A percentile compares a stretch with the other conserved stretches of the same genome.
Conservation (phyloP, 1,140 invertebrate genomes). For the Camponotus vicinus region DNA sequence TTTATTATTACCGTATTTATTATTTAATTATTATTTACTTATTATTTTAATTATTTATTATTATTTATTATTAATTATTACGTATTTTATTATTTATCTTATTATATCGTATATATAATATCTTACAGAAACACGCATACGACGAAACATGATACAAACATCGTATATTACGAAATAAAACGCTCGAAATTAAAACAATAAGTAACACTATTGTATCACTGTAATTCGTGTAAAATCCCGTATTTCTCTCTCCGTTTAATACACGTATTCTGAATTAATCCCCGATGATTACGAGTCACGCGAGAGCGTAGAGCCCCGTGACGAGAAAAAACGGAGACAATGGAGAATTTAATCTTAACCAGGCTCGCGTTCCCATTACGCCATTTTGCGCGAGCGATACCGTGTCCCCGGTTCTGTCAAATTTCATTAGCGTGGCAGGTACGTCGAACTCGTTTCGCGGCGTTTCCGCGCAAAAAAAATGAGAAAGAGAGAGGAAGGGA, state of each 20-base stretch:
- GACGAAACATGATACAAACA: too few relatives aligned
- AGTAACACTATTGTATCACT: not conserved
- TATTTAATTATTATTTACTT: too few relatives aligned
- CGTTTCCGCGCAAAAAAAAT: slow-evolving; percentile 18
- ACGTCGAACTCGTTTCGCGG: slow-evolving; percentile 60
- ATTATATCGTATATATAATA: too few relatives aligned
- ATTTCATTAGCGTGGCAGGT: slow-evolving; percentile 53
- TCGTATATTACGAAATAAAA: too few relatives aligned
- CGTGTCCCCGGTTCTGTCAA: slow-evolving; percentile 43
- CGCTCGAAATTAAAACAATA: not conserved
- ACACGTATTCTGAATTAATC: slow-evolving; percentile 3
- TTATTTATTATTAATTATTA: too few relatives aligned
- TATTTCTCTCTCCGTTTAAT: not conserved
- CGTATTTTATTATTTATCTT: too few relatives aligned
- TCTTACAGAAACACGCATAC: too few relatives aligned
- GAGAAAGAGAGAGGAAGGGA: not conserved
- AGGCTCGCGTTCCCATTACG: slow-evolving; percentile 12
- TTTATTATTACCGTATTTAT: too few relatives aligned
- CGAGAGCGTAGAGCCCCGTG: not conserved
- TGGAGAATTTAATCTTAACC: slow-evolving; percentile 47
- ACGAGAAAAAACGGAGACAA: slow-evolving; percentile 36
- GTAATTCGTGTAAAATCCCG: not conserved
- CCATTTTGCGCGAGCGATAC: slow-evolving; percentile 44
- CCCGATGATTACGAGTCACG: not conserved
- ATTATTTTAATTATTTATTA: too few relatives aligned